These are phyloP conservation scores for Plebejus melissa DNA, from an alignment of 2,888 invertebrate genomes.

Conservation along the genomic window DNA sequence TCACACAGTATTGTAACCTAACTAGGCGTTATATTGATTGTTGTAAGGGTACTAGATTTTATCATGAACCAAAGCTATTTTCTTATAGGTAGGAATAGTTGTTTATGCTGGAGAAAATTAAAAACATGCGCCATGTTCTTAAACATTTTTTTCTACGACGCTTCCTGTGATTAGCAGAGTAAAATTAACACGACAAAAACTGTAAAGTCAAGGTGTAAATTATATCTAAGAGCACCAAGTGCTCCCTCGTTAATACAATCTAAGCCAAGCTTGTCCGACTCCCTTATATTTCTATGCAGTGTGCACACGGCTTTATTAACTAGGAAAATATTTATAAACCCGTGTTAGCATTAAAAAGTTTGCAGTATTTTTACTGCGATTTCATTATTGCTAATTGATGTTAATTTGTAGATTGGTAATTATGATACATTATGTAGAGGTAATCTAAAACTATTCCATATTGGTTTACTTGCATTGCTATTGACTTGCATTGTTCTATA, in stretches of 20 bases:
- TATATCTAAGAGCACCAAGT: background rate
- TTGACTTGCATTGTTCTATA: background rate
- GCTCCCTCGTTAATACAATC: conserved; percentile 13
- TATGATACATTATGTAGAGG: background rate
- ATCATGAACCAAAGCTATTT: background rate
- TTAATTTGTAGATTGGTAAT: conserved; percentile 2
- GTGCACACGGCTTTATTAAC: background rate
- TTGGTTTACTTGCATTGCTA: background rate
- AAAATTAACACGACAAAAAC: conserved; percentile 9
- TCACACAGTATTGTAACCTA: background rate
- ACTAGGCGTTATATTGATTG: background rate
- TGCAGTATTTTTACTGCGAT: background rate
- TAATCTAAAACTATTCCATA: background rate
- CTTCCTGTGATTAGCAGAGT: background rate
- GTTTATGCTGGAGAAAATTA: background rate
- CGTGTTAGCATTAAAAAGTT: background rate
- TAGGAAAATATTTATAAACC: background rate
- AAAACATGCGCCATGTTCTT: background rate
- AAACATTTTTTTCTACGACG: background rate
- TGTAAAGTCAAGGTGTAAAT: conserved; percentile 13
- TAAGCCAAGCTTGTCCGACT: background rate
- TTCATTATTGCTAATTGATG: conserved; percentile 3
- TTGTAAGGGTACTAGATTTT: background rate
- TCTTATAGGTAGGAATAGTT: background rate
- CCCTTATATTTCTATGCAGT: background rate